A percentile compares a stretch with the other conserved stretches of the same genome.
Evolutionary conservation across 2,888 invertebrate genomes (phyloP).

Genomic region (Strigamia maritima): DNA sequence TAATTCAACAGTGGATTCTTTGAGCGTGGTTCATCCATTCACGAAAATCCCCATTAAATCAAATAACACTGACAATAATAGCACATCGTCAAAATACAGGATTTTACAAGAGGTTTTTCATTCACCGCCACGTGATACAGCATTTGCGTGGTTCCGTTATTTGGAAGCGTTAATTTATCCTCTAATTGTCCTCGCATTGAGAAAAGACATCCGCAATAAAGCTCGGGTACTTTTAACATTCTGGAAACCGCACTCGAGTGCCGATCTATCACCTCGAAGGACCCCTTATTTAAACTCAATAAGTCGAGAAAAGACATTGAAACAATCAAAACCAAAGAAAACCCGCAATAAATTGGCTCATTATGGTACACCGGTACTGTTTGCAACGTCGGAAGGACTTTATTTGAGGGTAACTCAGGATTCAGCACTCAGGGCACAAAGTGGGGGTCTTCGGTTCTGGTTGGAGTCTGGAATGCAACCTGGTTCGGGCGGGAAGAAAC

Average conservation of each 20-base stretch:
- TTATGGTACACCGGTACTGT: constrained; percentile 47
- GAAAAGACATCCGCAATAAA: constrained; percentile 47
- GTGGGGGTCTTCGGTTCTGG: constrained; percentile 21
- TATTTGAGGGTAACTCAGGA: constrained; percentile 46
- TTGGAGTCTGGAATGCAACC: neutral
- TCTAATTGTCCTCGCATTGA: constrained; percentile 44
- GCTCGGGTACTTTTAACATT: constrained; percentile 45
- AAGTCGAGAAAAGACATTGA: neutral
- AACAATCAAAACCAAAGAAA: constrained; percentile 27
- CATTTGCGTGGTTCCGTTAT: constrained; percentile 47
- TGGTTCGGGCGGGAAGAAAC: neutral
- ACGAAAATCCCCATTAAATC: constrained; percentile 33
- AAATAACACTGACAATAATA: neutral
- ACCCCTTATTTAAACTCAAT: constrained; percentile 39
- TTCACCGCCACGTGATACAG: constrained; percentile 45
- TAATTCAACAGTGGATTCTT: constrained; percentile 35
- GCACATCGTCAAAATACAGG: neutral
- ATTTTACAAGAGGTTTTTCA: constrained; percentile 39
- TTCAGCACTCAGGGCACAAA: neutral
- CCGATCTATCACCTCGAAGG: constrained; percentile 43
- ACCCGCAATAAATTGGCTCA: constrained; percentile 44
- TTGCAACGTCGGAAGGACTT: constrained; percentile 48
- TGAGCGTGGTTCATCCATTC: constrained; percentile 29
- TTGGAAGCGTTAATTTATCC: constrained; percentile 45
- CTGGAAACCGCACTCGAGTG: constrained; percentile 44